Conservation (phyloP, 2,797 vertebrate genomes). For the Characodon lateralis region DNA sequence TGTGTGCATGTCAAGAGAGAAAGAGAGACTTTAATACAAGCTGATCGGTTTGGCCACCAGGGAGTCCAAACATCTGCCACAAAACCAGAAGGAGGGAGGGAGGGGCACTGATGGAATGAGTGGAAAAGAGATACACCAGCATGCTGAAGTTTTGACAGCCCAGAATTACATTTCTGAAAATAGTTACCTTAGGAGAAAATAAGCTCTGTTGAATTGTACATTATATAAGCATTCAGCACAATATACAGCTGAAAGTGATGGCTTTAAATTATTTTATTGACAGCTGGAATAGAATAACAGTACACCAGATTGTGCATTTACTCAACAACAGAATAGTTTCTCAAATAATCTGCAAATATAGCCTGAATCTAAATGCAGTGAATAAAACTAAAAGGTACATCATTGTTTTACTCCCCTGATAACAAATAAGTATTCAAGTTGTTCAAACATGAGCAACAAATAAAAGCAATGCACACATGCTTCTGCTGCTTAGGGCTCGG, state of each 20-base stretch:
- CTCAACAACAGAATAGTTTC: slow-evolving; percentile 73
- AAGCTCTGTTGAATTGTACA: background rate
- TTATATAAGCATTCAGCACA: too few relatives aligned
- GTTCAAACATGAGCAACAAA: slow-evolving; percentile 30
- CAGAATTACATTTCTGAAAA: background rate
- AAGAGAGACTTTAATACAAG: slow-evolving; percentile 53
- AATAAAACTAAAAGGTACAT: slow-evolving; percentile 39
- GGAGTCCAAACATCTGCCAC: slow-evolving; percentile 58
- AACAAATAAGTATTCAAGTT: slow-evolving; percentile 41
- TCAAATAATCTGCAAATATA: slow-evolving; percentile 67
- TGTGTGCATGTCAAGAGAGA: slow-evolving; percentile 8
- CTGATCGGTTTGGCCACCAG: slow-evolving; percentile 47
- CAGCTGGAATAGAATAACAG: slow-evolving; percentile 77
- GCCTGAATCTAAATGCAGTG: slow-evolving; percentile 41
- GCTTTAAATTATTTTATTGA: slow-evolving; percentile 79
- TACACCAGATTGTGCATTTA: slow-evolving; percentile 79
- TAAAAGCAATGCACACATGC: slow-evolving; percentile 31
- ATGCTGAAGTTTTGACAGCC: background rate
- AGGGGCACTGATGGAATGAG: slow-evolving; percentile 5
- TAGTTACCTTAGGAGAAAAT: background rate
- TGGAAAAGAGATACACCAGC: background rate
- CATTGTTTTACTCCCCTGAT: slow-evolving; percentile 28
- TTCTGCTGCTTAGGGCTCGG: background rate
- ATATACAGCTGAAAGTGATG: background rate
- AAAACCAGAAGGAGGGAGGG: slow-evolving; percentile 1